Conservation (phyloP, 2,888 invertebrate species). For the Cheilosia pagana region DNA sequence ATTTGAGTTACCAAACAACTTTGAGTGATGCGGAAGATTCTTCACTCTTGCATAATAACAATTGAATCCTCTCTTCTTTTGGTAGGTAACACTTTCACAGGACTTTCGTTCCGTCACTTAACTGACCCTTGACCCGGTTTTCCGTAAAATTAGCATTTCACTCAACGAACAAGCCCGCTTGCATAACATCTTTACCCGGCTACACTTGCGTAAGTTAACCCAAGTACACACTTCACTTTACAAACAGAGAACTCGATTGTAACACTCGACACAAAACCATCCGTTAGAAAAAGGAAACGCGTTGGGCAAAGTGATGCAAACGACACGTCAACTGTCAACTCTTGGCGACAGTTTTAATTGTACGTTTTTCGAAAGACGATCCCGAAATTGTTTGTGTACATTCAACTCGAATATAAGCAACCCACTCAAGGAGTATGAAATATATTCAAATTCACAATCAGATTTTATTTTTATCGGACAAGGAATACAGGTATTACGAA, state of each 20-base stretch:
- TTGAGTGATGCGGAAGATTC: background rate
- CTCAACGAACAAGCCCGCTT: constrained; percentile 31
- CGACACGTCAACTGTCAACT: constrained; percentile 10
- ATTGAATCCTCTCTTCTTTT: constrained; percentile 13
- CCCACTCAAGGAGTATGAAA: background rate
- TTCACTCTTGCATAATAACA: constrained; percentile 49
- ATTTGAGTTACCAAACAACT: background rate
- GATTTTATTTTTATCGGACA: background rate
- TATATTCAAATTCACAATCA: constrained; percentile 6
- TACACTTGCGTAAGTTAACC: constrained; percentile 16
- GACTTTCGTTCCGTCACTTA: constrained; percentile 41
- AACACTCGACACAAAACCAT: background rate
- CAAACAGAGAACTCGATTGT: constrained; percentile 1
- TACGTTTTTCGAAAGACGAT: background rate
- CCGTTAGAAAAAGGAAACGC: constrained; percentile 15
- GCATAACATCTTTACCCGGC: constrained; percentile 50
- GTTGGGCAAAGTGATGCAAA: background rate
- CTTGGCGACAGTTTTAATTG: background rate
- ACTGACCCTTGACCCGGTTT: constrained; percentile 59
- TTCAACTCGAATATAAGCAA: background rate
- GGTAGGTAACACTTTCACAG: constrained; percentile 4
- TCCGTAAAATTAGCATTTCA: constrained; percentile 18
- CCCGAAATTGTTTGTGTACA: background rate
- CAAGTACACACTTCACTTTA: constrained; percentile 38
- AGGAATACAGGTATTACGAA: constrained; percentile 11